Evolutionary conservation across 1,140 invertebrate genomes (phyloP), one percentile per base, ranked within the genome.

Genomic region (fruit fly (Drosophila melanogaster)): DNA sequence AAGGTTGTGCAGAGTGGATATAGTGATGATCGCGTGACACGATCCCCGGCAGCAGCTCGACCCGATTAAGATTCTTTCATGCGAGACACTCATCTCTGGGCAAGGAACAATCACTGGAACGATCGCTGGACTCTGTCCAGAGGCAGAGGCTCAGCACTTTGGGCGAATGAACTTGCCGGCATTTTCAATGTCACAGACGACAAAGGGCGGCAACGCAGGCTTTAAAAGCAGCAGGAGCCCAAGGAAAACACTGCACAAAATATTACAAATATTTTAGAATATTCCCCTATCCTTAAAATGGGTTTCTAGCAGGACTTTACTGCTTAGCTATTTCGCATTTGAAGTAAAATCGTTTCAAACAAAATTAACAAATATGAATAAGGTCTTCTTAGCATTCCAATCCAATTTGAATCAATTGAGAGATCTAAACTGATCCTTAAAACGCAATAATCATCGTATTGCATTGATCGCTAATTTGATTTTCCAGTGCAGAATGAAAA

Each of bases 111-210:
- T 43, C n/a, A 56, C 22, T 22, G 14, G 44, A 38, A 65, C 50
- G 47, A 65, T 62, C 78, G 35, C 41, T 59, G 66, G 65, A 71
- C 76, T 64, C 41, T 44, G 40, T 19, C 56, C 51, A 70, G 73
- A 49, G 59, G 33, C 51, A 70, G 73, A 49, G 59, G 33, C 33
- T 40, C 40, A 17, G 33, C 62, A 33, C 54, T 22, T 37, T 38
- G 64, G 77, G 84, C 79, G 84, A 89, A 89, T 89, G 84, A 89
- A 89, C 84, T 89, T 77, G 77, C 67, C 51, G 49, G 80, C 85
- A 74, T 77, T 90, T 89, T 89, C 84, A 89, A 89, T 89, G 84
- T 89, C 86, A 90, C 78, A 77, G 56, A 70, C 66, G 50, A 70
- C 66, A 70, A 70, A 70, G 67, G 65, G 65, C 77, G 51, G 19